Percentiles rank a stretch among this genome's conserved stretches.
Conservation (phyloP, 2,888 invertebrate species). For the Ophion costatus region DNA sequence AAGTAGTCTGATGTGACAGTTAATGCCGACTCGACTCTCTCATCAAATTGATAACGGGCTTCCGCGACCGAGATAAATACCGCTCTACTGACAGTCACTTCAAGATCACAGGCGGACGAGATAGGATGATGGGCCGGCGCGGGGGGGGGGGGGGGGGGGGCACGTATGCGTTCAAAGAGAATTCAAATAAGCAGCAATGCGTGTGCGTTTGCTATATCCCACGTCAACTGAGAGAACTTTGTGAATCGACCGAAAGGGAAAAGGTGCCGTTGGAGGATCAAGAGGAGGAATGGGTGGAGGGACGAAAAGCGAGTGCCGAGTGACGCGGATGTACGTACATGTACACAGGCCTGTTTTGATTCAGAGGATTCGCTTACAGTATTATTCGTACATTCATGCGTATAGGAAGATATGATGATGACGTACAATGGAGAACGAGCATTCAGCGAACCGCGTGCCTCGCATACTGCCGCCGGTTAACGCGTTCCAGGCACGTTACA, state of each 20-base stretch:
- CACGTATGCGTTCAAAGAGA: slow-evolving; percentile 11
- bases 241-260: background rate
- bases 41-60: background rate
- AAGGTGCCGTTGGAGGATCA: background rate
- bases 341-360: slow-evolving; percentile 16
- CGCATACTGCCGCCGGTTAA: slow-evolving; percentile 38
- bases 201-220: background rate
- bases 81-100: no score
- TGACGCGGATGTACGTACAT: background rate
- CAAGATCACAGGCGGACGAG: no score
- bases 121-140: background rate
- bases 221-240: slow-evolving; percentile 43
- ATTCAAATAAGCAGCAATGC: slow-evolving; percentile 22
- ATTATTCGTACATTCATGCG: slow-evolving; percentile 49
- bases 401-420: slow-evolving; percentile 52
- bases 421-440: slow-evolving; percentile 56
- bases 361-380: slow-evolving; percentile 33
- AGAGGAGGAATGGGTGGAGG: background rate
- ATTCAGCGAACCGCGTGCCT: slow-evolving; percentile 54
- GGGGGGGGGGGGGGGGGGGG: background rate
- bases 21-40: no score
- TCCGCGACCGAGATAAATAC: background rate
- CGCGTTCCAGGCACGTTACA: slow-evolving; percentile 48
- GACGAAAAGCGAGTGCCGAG: background rate
- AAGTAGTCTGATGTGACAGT: background rate